phyloP scores from a whole-genome alignment of 92 coral and sea anemone species.

The Phenganax marumi region DNA sequence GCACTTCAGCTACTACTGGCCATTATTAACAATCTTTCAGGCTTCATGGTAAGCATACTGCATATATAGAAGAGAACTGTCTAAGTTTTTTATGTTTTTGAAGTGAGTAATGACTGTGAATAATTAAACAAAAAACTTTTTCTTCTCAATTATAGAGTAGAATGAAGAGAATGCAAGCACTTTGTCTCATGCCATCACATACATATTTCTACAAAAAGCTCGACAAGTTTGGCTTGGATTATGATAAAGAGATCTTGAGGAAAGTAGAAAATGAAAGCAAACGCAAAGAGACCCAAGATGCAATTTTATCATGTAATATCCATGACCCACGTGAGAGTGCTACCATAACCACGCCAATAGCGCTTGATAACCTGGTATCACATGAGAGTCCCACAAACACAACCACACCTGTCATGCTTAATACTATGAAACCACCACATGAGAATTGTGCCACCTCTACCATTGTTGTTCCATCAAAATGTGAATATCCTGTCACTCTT shows the following conservation, averaged over 20 bases:
- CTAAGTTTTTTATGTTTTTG: not conserved
- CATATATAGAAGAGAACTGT: not conserved
- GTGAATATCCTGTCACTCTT: too few species aligned
- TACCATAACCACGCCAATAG: too few species aligned
- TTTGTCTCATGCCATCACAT: constrained; percentile 63
- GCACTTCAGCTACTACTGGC: constrained; percentile 63
- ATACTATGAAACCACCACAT: too few species aligned
- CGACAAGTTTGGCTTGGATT: constrained; percentile 68
- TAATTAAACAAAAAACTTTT: not conserved
- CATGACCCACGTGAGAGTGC: too few species aligned
- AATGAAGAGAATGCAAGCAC: constrained; percentile 59
- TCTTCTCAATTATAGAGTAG: constrained; percentile 44
- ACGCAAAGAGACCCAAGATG: not conserved
- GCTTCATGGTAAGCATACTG: constrained; percentile 59
- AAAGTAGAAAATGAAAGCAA: constrained; percentile 57
- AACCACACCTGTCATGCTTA: too few species aligned
- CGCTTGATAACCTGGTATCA: too few species aligned
- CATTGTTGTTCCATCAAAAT: too few species aligned
- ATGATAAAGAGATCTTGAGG: constrained; percentile 48
- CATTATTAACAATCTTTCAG: constrained; percentile 58
- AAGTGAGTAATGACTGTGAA: not conserved
- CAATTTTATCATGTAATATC: too few species aligned
- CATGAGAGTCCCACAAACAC: too few species aligned
- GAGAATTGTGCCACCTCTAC: too few species aligned
- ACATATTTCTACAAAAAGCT: constrained; percentile 66